Base-by-base conservation (phyloP, 2,888 invertebrate genomes). In the Pyrgus malvae region DNA sequence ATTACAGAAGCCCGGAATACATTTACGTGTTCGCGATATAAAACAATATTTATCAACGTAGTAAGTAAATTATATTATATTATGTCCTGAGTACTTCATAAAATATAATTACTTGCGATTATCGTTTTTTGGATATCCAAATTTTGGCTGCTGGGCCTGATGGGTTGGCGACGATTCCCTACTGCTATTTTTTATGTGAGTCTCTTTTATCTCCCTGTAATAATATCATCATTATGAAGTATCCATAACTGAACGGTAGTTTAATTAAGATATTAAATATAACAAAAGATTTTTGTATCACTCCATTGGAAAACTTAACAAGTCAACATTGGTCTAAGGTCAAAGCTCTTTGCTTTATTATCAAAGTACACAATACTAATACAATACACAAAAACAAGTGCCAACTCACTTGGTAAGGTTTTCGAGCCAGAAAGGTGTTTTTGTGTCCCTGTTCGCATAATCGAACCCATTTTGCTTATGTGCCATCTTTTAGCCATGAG, bases 181-280 rank as follows among this genome's bases (percentile, higher is more conserved):
- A 59, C 66, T 74, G 45, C 63, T 71, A 48, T 76, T 78, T 60
- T 65, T 72, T 53, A 89, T 85, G 58, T 83, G 85, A 7, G 87
- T 84, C 63, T 88, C 83, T 76, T 88, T 88, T 74, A 89, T 81
- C 77, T 86, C 83, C 72, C 89, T 90, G 68, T 46, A 78, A 76
- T 14, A 23, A 49, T n/a, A n/a, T n/a, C n/a, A n/a, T n/a, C n/a
- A n/a, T n/a, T n/a, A n/a, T n/a, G n/a, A n/a, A n/a, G n/a, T n/a
- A n/a, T n/a, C n/a, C n/a, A n/a, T n/a, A n/a, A n/a, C n/a, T n/a
- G n/a, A n/a, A n/a, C n/a, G n/a, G n/a, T n/a, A n/a, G n/a, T n/a
- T n/a, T n/a, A n/a, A n/a, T n/a, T n/a, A n/a, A n/a, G n/a, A n/a
- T n/a, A n/a, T n/a, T n/a, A n/a, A n/a, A n/a, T n/a, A n/a, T n/a